phyloP scores from a whole-genome alignment of 1,140 invertebrate genomes.

The Monochamus saltuarius region DNA sequence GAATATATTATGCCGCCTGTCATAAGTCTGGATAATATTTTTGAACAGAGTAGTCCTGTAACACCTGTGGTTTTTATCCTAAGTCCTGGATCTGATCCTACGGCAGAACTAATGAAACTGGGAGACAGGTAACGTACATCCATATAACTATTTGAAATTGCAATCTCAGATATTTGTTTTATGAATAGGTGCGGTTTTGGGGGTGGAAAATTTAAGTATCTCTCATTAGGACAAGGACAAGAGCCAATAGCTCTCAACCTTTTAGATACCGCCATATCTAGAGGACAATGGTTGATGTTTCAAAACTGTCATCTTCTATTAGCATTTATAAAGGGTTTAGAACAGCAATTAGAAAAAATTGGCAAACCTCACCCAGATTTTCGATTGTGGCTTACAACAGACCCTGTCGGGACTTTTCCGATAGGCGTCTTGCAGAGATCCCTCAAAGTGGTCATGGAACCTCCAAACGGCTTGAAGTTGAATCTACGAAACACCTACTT shows the following conservation, averaged over 20 bases:
- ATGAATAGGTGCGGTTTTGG: constrained; percentile 61
- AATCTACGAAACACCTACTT: constrained; percentile 87
- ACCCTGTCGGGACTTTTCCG: constrained; percentile 80
- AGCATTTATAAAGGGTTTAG: constrained; percentile 75
- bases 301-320: constrained; percentile 88
- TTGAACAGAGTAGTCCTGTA: constrained; percentile 73
- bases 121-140: constrained; percentile 59
- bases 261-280: constrained; percentile 68
- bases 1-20: constrained; percentile 83
- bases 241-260: constrained; percentile 75
- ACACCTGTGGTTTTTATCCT: constrained; percentile 87
- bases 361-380: constrained; percentile 84
- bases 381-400: constrained; percentile 89
- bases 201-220: constrained; percentile 73
- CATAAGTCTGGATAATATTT: constrained; percentile 78
- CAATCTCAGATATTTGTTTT: background rate
- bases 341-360: constrained; percentile 79
- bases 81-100: constrained; percentile 85
- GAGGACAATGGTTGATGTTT: constrained; percentile 86
- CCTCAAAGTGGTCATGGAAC: constrained; percentile 72
- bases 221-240: constrained; percentile 88
- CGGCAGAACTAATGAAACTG: constrained; percentile 83
- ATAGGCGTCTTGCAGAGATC: constrained; percentile 85
- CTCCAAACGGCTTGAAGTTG: constrained; percentile 68
- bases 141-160: background rate